phyloP scores from a whole-genome alignment of 2,797 vertebrate species.

The Microctenopoma steveboyesi region DNA sequence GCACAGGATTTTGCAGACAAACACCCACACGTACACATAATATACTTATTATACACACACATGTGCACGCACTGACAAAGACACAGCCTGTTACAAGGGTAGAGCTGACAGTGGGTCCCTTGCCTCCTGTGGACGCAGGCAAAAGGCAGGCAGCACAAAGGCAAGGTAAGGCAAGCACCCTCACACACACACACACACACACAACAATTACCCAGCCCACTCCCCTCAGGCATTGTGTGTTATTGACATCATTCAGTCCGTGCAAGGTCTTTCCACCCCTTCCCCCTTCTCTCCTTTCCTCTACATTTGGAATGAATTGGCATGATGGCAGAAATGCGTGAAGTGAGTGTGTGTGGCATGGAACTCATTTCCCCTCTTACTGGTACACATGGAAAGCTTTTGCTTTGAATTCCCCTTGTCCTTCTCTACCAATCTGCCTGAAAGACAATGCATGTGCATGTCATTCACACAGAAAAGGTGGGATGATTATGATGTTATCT shows the following conservation, averaged over 20 bases:
- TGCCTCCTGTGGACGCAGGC: conserved; percentile 70
- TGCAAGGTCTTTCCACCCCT: conserved; percentile 70
- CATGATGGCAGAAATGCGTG: conserved; percentile 64
- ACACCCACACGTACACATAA: conserved; percentile 26
- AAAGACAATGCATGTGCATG: conserved; percentile 52
- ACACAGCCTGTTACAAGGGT: conserved; percentile 45
- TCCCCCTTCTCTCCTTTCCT: conserved; percentile 43
- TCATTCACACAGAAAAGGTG: conserved; percentile 44
- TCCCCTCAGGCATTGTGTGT: conserved; percentile 63
- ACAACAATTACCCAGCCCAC: conserved; percentile 55
- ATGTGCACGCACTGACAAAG: conserved; percentile 11
- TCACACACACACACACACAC: conserved; percentile 33
- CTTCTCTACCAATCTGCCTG: conserved; percentile 44
- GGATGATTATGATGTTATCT: conserved; percentile 53
- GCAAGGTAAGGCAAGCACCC: conserved; percentile 57
- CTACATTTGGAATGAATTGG: conserved; percentile 69
- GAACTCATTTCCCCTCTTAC: conserved; percentile 71
- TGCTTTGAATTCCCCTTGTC: conserved; percentile 54
- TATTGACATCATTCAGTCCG: conserved; percentile 76
- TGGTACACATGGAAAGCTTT: conserved; percentile 75
- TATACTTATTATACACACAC: conserved; percentile 1
- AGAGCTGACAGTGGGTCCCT: conserved; percentile 67
- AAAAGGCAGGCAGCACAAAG: conserved; percentile 69
- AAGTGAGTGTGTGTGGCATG: conserved; percentile 62
- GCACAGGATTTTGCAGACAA: conserved; percentile 62